Evolutionary conservation across 1,140 invertebrate genomes (phyloP).

Genomic region (Parasteatoda tepidariorum): DNA sequence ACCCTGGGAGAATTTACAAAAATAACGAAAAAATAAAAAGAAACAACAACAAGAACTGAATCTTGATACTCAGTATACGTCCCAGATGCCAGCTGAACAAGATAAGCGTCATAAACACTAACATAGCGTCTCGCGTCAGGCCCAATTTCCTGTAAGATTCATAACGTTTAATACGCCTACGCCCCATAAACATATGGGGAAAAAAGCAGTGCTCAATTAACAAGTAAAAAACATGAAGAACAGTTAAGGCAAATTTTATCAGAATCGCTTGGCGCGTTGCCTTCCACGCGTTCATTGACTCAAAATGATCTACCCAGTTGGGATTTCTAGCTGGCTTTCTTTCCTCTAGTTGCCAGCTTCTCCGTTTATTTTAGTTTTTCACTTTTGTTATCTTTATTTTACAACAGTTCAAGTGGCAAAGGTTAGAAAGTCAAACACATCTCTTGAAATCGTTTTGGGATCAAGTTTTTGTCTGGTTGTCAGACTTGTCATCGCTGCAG

Average conservation of each 20-base stretch:
- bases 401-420: not conserved
- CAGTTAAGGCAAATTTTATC: not conserved
- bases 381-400: not conserved
- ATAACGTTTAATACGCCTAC: not conserved
- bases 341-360: not conserved
- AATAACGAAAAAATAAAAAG: not conserved
- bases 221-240: not conserved
- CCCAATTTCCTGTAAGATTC: not conserved
- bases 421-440: conserved; percentile 30
- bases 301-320: not conserved
- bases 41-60: not conserved
- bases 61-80: not conserved
- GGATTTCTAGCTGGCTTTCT: not conserved
- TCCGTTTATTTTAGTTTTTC: not conserved
- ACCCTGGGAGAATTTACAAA: too few relatives aligned
- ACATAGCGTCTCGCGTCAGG: not conserved
- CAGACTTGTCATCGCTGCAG: conserved; percentile 5
- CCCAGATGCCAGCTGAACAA: not conserved
- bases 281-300: not conserved
- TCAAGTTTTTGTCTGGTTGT: not conserved
- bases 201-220: not conserved
- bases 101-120: not conserved
- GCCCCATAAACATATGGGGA: not conserved
- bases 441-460: not conserved
- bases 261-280: not conserved